Base-by-base conservation (phyloP, 64 coral and sea anemone genomes). In the Hydrozoanthus tunicans region DNA sequence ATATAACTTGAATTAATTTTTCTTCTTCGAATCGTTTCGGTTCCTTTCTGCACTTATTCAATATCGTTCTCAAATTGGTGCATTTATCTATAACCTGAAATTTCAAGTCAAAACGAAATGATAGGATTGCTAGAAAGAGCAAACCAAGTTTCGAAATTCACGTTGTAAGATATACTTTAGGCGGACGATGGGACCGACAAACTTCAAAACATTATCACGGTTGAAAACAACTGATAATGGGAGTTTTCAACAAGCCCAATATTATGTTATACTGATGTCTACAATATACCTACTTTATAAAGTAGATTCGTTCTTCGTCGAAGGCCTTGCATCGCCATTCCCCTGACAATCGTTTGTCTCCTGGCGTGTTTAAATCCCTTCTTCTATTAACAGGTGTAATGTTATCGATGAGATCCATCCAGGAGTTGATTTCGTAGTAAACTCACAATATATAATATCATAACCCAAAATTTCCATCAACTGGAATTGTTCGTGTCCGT, bases 401-500 rank as follows among this genome's bases (percentile, higher is more conserved):
- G 13, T 69, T 88, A 88, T 88, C 70, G 55, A 74, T 73, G 66
- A 88, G 60, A 88, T 88, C 70, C 84, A 88, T 88, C 12, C 54
- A 13, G 23, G 55, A 61, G 23, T 7, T 73, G 60, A 88, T 56
- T 56, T 88, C 12, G n/a, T 58, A 9, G 20, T 55, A 51, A 26
- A 88, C 54, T 88, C 68, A 56, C 55, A 65, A 65, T 53, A 51
- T 51, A 64, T 6, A 73, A 73, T 88, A 88, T 74, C 70, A 88
- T 12, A 59, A 75, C 84, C 11, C 25, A 25, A 74, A 74, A 59
- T 73, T 26, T 72, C n/a, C 68, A 86, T 14, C 8, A 53, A 56
- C 5, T 54, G 64, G 53, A 51, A 80, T 61, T 27, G 61, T 85
- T 67, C 66, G 71, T 86, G 66, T 86, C 72, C 53, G 83, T 56